Base-by-base conservation (phyloP, 2,113 vertebrate genomes). In the Phocoena phocoena region DNA sequence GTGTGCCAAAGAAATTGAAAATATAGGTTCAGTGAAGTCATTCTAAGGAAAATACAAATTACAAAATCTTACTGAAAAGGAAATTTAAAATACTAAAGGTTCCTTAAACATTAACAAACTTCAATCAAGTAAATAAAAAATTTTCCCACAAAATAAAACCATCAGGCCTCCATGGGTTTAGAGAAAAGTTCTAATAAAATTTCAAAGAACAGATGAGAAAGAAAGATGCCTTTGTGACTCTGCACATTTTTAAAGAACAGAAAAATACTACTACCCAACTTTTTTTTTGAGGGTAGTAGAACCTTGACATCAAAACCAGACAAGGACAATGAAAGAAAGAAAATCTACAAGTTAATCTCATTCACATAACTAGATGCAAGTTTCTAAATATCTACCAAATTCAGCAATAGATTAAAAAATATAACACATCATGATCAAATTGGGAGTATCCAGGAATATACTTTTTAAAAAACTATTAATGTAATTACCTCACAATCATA, bases 21-120 rank as follows among this genome's bases (percentile, higher is more conserved):
- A 50, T 21, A 17, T 67, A 84, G 9, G 14, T 73, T 65, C 76
- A 36, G 23, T 7, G 11, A 36, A 94, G 6, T 1, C 23, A n/a
- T 87, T 67, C 38, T 93, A 77, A 79, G 70, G 33, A 96, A 97
- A 84, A 83, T 14, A 33, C 9, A 84, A 60, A 60, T 50, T 62
- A 47, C 4, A 65, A 76, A 76, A 83, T 65, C 23, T 65, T 91
- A 86, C 18, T 47, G 77, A 90, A 63, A 23, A 67, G 89, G 18
- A 44, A 25, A 76, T 15, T 47, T n/a, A 65, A 87, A 81, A 76
- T 80, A 53, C 15, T 53, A 53, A 53, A 53, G 11, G 0, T 28
- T 82, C 60, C 26, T 74, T 85, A 95, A 87, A 79, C 3, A 55
- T 38, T 41, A 70, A 90, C 14, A 90, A 83, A 88, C 90, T 77